Base-by-base conservation (phyloP, 2,888 invertebrate species). In the Spisula solida region DNA sequence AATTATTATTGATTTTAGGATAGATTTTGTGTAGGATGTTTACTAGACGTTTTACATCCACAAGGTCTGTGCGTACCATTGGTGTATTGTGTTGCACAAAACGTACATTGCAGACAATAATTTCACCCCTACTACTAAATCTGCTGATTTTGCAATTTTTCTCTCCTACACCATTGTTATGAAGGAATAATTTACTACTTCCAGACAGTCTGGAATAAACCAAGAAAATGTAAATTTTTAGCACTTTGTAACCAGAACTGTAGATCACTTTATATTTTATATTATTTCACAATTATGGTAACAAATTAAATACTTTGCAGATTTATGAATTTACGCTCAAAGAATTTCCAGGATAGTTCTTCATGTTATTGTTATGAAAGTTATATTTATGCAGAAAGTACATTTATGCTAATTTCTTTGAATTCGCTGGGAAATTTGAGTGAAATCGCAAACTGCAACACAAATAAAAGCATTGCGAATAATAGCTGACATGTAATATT, bases 131-230 rank as follows among this genome's bases (percentile, higher is more conserved):
- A 66, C 60, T 12, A 12, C n/a, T n/a, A 66, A 66, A 66, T 66
- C 25, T 66, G 60, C 60, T 66, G 60, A 66, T 25, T 41, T n/a
- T n/a, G 60, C 60, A 66, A 66, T 66, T 66, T 66, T 66, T 66
- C 60, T 66, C 60, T 14, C 60, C 10, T n/a, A 25, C 25, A 25
- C 10, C 12, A 12, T 25, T 25, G 60, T 66, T 25, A 66, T 66
- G 60, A 66, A 20, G 20, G 60, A 66, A 10, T 66, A 25, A 66
- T 66, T 2, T 25, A 66, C 10, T 56, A n/a, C 56, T 18, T 6
- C 5, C 60, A 66, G 25, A 51, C 51, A 25, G 60, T 25, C 60
- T 66, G 60, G 10, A 66, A 25, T 25, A 51, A 41, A 66, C 60
- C 25, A 66, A 66, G 60, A 10, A n/a, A 41, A 66, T n/a, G n/a